phyloP scores from a whole-genome alignment of 2,113 vertebrate species.

The Chroicocephalus ridibundus region DNA sequence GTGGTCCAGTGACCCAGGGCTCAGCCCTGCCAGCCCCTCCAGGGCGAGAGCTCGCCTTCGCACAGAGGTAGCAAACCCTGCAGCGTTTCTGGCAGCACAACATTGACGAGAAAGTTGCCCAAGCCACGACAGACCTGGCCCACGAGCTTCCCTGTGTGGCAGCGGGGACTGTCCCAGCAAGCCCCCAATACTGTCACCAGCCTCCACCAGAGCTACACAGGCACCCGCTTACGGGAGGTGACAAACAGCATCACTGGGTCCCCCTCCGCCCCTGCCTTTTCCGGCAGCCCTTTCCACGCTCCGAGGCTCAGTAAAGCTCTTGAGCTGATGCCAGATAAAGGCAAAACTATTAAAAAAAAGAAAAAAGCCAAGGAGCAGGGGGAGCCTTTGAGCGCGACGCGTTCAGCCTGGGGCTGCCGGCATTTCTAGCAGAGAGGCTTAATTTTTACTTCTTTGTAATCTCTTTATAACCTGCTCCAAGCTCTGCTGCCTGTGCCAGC shows the following conservation, averaged over 20 bases:
- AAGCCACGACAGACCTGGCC: background rate
- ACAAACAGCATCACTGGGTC: background rate
- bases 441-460: background rate
- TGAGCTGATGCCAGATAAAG: conserved; percentile 6
- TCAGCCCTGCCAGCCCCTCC: background rate
- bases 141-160: fast-evolving
- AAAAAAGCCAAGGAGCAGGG: background rate
- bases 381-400: background rate
- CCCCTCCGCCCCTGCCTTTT: background rate
- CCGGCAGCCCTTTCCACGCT: background rate
- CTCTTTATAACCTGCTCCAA: background rate
- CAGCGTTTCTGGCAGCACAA: background rate
- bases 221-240: background rate
- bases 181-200: background rate
- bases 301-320: background rate
- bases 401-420: background rate
- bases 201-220: background rate
- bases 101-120: fast-evolving
- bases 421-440: background rate
- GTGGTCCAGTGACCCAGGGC: background rate
- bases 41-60: fast-evolving
- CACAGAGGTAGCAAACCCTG: background rate
- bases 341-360: background rate
- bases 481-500: background rate
- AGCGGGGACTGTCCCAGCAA: background rate